Evolutionary conservation across 2,797 vertebrate genomes (phyloP), one percentile per base, ranked within the genome.

Genomic region (Saguinus oedipus): DNA sequence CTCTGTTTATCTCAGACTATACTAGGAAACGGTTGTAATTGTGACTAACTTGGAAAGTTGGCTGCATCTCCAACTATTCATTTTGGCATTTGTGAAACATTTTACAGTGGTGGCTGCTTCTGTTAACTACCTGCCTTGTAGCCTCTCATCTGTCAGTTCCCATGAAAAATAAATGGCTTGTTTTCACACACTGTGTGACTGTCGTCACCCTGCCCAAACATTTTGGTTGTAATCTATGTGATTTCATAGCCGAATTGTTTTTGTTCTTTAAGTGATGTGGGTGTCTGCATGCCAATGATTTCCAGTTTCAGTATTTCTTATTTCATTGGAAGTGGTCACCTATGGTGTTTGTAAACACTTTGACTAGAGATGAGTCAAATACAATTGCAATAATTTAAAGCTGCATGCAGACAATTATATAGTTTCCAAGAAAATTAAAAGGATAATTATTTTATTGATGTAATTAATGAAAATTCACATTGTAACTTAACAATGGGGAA

Each of bases 191-290:
- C 36, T 85, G 42, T 79, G 24, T 39, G 39, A 84, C 22, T 85
- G 26, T 95, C 90, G 96, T 20, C 33, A 93, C 74, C n/a, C 93
- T 96, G 72, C 72, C 85, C 81, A 95, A 90, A 98, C 3, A 4
- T 84, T 95, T 97, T 93, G 90, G 15, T 72, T 98, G 85, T 93
- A 39, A 87, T 96, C 74, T 93, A 3, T 68, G 39, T 68, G 74
- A 68, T 8, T 92, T 88, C 75, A 90, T 10, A 89, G 15, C 7
- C 95, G 85, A 96, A 19, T 87, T 68, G 15, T 12, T 97, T 97
- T 97, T 94, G 30, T 94, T 86, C 68, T 94, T 88, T n/a, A 48
- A 86, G 33, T 76, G 1, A 4, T 85, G 4, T 93, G 39, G 3
- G 3, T 93, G 15, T 20, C 44, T 96, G 27, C n/a, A 75, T 82